Evolutionary conservation across 2,113 vertebrate species (phyloP), one percentile per base, ranked within the genome.

Genomic region (Taxidea taxus): DNA sequence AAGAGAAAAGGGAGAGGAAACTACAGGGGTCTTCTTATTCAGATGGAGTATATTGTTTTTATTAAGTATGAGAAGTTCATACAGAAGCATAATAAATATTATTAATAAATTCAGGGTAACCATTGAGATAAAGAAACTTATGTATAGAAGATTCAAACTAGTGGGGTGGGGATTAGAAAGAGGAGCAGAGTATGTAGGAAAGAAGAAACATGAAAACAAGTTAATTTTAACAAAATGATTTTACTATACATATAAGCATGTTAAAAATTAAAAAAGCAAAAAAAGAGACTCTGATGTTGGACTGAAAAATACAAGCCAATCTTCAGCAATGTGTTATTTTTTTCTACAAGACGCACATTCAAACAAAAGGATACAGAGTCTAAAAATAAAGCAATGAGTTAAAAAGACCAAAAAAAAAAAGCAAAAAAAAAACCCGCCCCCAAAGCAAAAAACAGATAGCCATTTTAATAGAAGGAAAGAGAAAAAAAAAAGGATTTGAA

Each of bases 241-340:
- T 90, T 83, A 95, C 6, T 37, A 6, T 96, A 94, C 90, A 78
- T 74, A 75, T 56, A 87, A 92, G 49, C 13, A n/a, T 11, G 23
- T 60, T 58, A 90, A 82, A 80, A n/a, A 58, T 27, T 9, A 95
- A 91, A 97, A 92, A 47, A 54, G 6, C 3, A 92, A 86, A 72
- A 77, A 18, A 83, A 78, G 29, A 70, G 37, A 47, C 27, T 60
- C 25, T 77, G 15, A 94, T 62, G 21, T 10, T 80, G 37, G 29
- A 54, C 39, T 80, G 7, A 29, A 56, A 96, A 80, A 18, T 27
- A 44, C 4, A 90, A 60, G 5, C 31, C 64, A 83, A 60, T 5
- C 31, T 42, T 13, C 78, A 66, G 10, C 21, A 92, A 75, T 92
- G 37, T 23, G 4, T 70, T 74, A 16, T 62, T 74, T 75, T 58